Evolutionary conservation across 2,113 vertebrate genomes (phyloP), one percentile per base, ranked within the genome.

Genomic region (Pelmatolapia mariae): DNA sequence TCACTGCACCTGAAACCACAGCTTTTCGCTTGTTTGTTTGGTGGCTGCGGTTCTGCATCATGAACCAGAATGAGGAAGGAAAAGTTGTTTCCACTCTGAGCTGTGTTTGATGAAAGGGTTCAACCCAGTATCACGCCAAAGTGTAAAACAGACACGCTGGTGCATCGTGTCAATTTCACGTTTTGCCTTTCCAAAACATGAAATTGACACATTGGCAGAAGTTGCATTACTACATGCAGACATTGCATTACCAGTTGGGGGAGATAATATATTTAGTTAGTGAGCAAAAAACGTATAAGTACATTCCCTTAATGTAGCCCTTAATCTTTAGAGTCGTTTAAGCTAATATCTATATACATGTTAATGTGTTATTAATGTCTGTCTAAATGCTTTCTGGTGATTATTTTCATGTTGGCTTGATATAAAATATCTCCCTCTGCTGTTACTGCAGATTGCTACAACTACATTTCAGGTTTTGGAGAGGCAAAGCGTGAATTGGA

Each of bases 1-100:
- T 33, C 7, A 26, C 47, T 82, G 63, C 91, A 82, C 61, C 76
- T 89, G 43, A 92, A 94, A 91, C 93, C 93, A 15, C 86, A 90
- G 53, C 29, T 18, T 59, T 26, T 82, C 50, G 33, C 85, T 76
- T 90, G 86, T 91, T 92, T 93, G 83, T 90, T 86, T 91, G 83
- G 68, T 82, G 89, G 83, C 90, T 87, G 47, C 40, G 43, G 7
- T 2, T 40, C 31, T 59, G 16, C 82, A 5, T 54, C 47, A 73
- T 68, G 36, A 88, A 54, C 82, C 71, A 47, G 63, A 90, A 90
- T 16, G 84, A 93, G 93, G 92, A 93, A 94, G 94, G 94, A 94
- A 94, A 43, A 81, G 81, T 61, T 71, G 87, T 86, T 94, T 95
- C 93, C 92, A 78, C 82, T 89, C n/a, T 47, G 63, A 61, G 83